Evolutionary conservation across 1,140 invertebrate species (phyloP).

Genomic region (Pinna nobilis): DNA sequence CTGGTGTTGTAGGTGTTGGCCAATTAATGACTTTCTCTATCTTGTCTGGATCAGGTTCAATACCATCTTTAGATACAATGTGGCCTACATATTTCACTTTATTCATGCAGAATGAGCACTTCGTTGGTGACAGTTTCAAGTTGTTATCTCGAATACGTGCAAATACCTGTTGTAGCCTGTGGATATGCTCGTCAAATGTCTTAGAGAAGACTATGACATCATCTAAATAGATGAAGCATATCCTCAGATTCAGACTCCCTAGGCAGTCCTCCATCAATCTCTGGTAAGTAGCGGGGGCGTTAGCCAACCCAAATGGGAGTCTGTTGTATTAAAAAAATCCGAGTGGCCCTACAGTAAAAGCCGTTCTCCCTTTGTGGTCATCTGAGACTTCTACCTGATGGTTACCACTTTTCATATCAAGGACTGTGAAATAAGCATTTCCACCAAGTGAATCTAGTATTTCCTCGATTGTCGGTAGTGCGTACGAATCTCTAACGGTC

Average conservation of each 20-base stretch:
- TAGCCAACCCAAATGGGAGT: slow-evolving; percentile 40
- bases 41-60: slow-evolving; percentile 43
- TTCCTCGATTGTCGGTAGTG: slow-evolving; percentile 76
- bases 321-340: slow-evolving; percentile 15
- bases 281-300: slow-evolving; percentile 39
- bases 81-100: slow-evolving; percentile 28
- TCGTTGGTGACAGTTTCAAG: no score
- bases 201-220: slow-evolving; percentile 37
- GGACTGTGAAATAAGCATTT: slow-evolving; percentile 68
- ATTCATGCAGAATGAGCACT: neutral
- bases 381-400: slow-evolving; percentile 16
- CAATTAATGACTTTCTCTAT: slow-evolving; percentile 28
- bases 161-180: no score
- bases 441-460: slow-evolving; percentile 68
- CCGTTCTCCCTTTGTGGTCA: slow-evolving; percentile 15
- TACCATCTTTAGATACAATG: slow-evolving; percentile 18
- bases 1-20: slow-evolving; percentile 51
- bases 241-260: slow-evolving; percentile 4
- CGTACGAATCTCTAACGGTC: slow-evolving; percentile 73
- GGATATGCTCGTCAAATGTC: no score
- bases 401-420: slow-evolving; percentile 70
- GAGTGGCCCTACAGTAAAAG: slow-evolving; percentile 2
- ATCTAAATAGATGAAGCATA: slow-evolving; percentile 34
- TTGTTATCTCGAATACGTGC: no score
- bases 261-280: slow-evolving; percentile 40